A percentile compares a stretch with the other conserved stretches of the same genome.
phyloP scores from a whole-genome alignment of 2,797 vertebrate genomes.

The Epinephelus coioides region DNA sequence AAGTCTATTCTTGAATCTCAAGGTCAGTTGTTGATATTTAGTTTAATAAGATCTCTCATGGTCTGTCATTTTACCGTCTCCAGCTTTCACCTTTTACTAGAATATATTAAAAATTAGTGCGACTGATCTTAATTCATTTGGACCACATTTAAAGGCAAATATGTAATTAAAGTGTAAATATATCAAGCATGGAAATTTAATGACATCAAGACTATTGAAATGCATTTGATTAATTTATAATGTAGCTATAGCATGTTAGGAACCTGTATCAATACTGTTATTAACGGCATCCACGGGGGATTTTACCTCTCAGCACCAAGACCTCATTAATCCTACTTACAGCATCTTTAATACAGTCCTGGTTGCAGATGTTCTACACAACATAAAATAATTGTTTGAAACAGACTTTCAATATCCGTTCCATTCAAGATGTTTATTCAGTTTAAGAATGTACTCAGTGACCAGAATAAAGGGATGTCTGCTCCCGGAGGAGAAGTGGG shows the following conservation, averaged over 20 bases:
- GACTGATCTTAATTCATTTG: conserved; percentile 3
- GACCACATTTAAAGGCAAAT: conserved; percentile 3
- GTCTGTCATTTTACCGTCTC: background rate
- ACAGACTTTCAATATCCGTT: background rate
- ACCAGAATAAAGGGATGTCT: background rate
- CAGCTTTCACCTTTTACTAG: conserved; percentile 7
- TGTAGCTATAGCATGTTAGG: background rate
- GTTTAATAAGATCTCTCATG: conserved; percentile 33
- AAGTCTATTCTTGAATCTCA: conserved; percentile 20
- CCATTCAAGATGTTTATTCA: background rate
- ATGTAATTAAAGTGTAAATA: too few species aligned
- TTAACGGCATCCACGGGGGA: background rate
- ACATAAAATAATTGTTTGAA: background rate
- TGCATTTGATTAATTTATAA: background rate
- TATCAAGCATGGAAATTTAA: background rate
- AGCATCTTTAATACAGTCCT: too few species aligned
- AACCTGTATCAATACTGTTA: background rate
- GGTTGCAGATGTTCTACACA: background rate
- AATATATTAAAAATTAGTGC: background rate
- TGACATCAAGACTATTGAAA: background rate
- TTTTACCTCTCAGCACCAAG: background rate
- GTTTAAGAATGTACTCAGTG: background rate
- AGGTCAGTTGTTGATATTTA: conserved; percentile 52
- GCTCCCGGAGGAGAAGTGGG: background rate
- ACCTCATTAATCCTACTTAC: too few species aligned